Percentiles rank a stretch among this genome's conserved stretches.
Conservation (phyloP, 2,888 invertebrate species). For the Gandaritis pyraliata region DNA sequence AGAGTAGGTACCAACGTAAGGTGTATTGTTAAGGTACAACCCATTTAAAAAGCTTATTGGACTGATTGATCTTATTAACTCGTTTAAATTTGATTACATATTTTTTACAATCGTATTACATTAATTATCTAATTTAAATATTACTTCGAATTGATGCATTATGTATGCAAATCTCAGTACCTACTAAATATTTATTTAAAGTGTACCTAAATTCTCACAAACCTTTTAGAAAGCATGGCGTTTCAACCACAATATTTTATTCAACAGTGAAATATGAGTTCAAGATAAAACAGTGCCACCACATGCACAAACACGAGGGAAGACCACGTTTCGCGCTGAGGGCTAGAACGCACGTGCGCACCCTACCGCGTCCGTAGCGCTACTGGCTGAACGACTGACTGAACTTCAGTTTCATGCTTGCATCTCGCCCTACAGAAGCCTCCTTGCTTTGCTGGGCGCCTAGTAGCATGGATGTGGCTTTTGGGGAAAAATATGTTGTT, state of each 20-base stretch:
- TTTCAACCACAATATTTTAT: conserved; percentile 33
- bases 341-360: conserved; percentile 55
- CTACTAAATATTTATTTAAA: conserved; percentile 5
- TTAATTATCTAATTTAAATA: too few species aligned
- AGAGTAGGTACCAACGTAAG: too few species aligned
- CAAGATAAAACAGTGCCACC: conserved; percentile 37
- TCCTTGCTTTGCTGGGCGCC: conserved; percentile 59
- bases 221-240: conserved; percentile 39
- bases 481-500: conserved; percentile 47
- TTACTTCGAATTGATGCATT: too few species aligned
- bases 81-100: too few species aligned
- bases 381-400: conserved; percentile 67
- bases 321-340: conserved; percentile 33
- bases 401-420: conserved; percentile 57
- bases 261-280: conserved; percentile 31
- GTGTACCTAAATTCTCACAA: conserved; percentile 26
- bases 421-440: conserved; percentile 62
- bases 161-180: conserved; percentile 1
- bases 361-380: conserved; percentile 64
- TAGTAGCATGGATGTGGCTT: conserved; percentile 57
- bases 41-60: too few species aligned
- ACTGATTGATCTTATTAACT: too few species aligned
- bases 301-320: conserved; percentile 44
- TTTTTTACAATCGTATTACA: too few species aligned
- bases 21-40: too few species aligned